Conservation (phyloP, 2,113 vertebrate genomes). For the Hyperoodon ampullatus region DNA sequence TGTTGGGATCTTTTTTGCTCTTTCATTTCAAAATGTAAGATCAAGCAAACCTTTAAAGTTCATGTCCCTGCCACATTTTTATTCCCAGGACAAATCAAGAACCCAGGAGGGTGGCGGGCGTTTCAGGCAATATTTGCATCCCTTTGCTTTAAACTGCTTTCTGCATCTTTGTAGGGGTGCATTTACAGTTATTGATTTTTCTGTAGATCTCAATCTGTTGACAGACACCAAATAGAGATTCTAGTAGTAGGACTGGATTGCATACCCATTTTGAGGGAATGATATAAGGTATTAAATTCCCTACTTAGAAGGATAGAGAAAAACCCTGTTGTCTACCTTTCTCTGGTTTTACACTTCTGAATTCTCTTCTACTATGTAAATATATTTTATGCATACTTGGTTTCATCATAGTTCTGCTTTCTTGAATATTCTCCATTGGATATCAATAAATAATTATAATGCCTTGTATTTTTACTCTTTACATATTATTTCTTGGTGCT, state of each 20-base stretch:
- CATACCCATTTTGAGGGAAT: not conserved
- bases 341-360: not conserved
- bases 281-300: not conserved
- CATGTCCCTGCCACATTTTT: not conserved
- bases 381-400: not conserved
- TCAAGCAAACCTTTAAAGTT: not conserved
- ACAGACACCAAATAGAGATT: not conserved
- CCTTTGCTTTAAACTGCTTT: not conserved
- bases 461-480: not conserved
- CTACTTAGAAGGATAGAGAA: not conserved
- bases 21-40: slow-evolving; percentile 21
- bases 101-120: too few species aligned
- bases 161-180: not conserved
- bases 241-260: not conserved
- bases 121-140: not conserved
- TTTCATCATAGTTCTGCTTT: not conserved
- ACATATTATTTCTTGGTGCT: not conserved
- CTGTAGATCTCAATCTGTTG: not conserved
- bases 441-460: not conserved
- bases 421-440: not conserved
- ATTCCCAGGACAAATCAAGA: not conserved
- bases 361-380: not conserved
- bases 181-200: not conserved
- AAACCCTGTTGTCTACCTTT: not conserved
- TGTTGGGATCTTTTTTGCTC: not conserved